Evolutionary conservation across 2,113 vertebrate genomes (phyloP), one percentile per base, ranked within the genome.

Genomic region (Peromyscus polionotus): DNA sequence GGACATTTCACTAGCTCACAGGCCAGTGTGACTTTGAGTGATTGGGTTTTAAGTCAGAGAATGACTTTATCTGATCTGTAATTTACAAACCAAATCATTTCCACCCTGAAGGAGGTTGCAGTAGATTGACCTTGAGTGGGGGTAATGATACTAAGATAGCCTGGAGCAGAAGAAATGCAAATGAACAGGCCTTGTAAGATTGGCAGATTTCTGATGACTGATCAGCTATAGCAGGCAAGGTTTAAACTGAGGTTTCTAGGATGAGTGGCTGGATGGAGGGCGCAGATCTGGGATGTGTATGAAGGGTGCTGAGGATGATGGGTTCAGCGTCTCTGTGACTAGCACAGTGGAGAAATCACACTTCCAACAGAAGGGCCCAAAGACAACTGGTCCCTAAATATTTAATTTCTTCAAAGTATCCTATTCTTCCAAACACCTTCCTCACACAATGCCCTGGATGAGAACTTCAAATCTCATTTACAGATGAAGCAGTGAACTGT

Each of bases 381-480:
- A 95, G 76, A 4, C 75, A 84, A 57, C 12, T 13, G n/a, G 31
- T 54, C 48, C 33, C 68, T 51, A 76, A n/a, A 13, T 42, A 3
- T 48, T n/a, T 79, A 72, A n/a, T 42, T 63, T 91, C 28, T 76
- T 13, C 51, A 42, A 80, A 48, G 12, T 39, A 39, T 12, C 92
- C 42, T 54, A 45, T 24, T 94, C 48, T 90, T 90, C 86, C 14
- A 67, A 8, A 68, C 3, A 31, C 20, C 24, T 63, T 22, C 70
- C 26, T 76, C 39, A 10, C 42, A 22, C 5, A 81, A 80, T 9
- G 79, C 24, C 68, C 4, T 54, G 72, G 63, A 14, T 31, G 61
- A 77, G 33, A 76, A 91, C 76, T 88, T 94, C 87, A 72, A 89
- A 73, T 67, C 28, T 36, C 57, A 77, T 48, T 83, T 93, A n/a